Evolutionary conservation across 2,888 invertebrate species (phyloP).

Genomic region (Dorcus hopei): DNA sequence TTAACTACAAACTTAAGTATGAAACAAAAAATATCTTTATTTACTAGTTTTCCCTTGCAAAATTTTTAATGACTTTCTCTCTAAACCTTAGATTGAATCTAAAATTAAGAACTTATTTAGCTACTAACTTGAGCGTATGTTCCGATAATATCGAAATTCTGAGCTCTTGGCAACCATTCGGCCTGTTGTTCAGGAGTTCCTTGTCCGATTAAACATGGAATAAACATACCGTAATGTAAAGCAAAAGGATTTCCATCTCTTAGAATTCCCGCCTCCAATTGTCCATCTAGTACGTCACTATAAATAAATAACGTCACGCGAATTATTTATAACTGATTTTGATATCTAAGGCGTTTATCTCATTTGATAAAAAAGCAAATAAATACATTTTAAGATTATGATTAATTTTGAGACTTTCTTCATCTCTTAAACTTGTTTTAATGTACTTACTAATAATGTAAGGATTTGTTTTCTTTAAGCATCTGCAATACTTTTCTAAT

Average conservation of each 20-base stretch:
- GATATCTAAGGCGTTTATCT: too few relatives aligned
- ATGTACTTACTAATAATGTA: slow-evolving; percentile 64
- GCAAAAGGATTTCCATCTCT: slow-evolving; percentile 71
- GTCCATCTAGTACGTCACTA: slow-evolving; percentile 68
- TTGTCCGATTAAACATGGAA: slow-evolving; percentile 86
- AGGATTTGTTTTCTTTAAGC: slow-evolving; percentile 69
- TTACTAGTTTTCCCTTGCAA: too few relatives aligned
- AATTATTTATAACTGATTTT: too few relatives aligned
- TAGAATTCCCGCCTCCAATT: slow-evolving; percentile 67
- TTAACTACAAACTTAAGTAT: too few relatives aligned
- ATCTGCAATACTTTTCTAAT: slow-evolving; percentile 49
- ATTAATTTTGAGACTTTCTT: too few relatives aligned
- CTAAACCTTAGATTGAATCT: too few relatives aligned
- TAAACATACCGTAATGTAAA: slow-evolving; percentile 89
- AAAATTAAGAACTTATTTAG: neutral
- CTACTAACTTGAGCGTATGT: slow-evolving; percentile 77
- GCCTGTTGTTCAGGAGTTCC: slow-evolving; percentile 84
- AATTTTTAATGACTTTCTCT: too few relatives aligned
- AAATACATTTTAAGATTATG: too few relatives aligned
- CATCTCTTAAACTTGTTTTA: neutral
- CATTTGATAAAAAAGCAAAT: too few relatives aligned
- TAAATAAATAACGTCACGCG: slow-evolving; percentile 11
- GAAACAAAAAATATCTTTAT: too few relatives aligned
- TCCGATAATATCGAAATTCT: slow-evolving; percentile 81
- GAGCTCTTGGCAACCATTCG: slow-evolving; percentile 81